Conservation (phyloP, 2,113 vertebrate genomes). For the Solea senegalensis region DNA sequence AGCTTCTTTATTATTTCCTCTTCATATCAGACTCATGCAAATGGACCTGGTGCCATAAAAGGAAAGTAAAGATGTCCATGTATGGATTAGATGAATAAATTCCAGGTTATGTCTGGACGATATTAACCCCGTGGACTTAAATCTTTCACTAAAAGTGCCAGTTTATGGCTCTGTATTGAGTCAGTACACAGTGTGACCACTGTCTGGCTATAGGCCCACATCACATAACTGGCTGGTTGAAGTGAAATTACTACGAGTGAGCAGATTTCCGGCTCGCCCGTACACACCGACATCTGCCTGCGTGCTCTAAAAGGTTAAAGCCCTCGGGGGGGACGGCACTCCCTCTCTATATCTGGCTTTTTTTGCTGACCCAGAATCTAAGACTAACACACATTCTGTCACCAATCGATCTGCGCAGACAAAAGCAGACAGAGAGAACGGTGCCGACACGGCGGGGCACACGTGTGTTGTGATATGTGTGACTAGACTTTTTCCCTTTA, state of each 20-base stretch:
- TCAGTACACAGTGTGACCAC: slow-evolving; percentile 5
- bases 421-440: slow-evolving; percentile 24
- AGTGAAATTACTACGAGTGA: slow-evolving; percentile 33
- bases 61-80: neutral
- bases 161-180: slow-evolving; percentile 3
- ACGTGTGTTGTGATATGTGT: slow-evolving; percentile 13
- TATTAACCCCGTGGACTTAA: neutral
- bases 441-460: slow-evolving; percentile 9
- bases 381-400: slow-evolving; percentile 53
- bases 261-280: slow-evolving; percentile 28
- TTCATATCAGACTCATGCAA: slow-evolving; percentile 16
- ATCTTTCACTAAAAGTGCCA: neutral
- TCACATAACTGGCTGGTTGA: slow-evolving; percentile 35
- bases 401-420: slow-evolving; percentile 49
- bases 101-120: neutral
- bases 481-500: slow-evolving; percentile 31
- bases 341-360: slow-evolving; percentile 45
- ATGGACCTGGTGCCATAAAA: neutral
- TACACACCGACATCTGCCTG: slow-evolving; percentile 26
- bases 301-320: slow-evolving; percentile 47
- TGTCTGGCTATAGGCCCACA: slow-evolving; percentile 23
- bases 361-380: slow-evolving; percentile 74
- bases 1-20: neutral
- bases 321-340: slow-evolving; percentile 30
- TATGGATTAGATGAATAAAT: neutral